Evolutionary conservation across 2,113 vertebrate species (phyloP), one percentile per base, ranked within the genome.

Genomic region (Stigmatopora nigra): DNA sequence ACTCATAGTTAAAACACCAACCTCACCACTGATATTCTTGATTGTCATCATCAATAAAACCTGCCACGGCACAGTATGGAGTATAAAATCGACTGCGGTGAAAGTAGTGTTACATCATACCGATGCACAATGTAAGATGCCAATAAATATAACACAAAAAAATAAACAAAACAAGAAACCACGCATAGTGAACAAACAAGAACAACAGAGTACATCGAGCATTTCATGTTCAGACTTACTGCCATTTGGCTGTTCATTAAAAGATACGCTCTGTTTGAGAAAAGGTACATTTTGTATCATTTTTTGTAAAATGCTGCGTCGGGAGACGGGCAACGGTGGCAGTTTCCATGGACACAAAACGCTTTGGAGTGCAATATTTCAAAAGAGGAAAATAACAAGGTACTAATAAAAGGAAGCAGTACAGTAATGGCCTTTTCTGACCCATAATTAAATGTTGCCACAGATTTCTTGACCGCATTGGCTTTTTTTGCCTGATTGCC

Each of bases 221-320:
- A 16, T 56, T 31, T 56, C 53, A 31, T 56, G 53, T 56, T 31
- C 53, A 5, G 0, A 56, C 25, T 56, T 35, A 13, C 25, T 56
- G 53, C 53, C 10, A 16, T 56, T 31, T 16, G 53, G 53, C 53
- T 56, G 53, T 19, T 31, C 25, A 31, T 56, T 56, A 56, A 15
- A 31, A 31, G 22, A 56, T 10, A 11, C 19, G 51, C 20, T 22
- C 51, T 51, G 48, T 51, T 51, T 19, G 48, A n/a, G 48, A 19
- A 51, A 51, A 16, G 53, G 53, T 56, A 31, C 53, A 31, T 56
- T 56, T 56, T 22, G 51, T 53, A 22, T 10, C 51, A 53, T 53
- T 53, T 53, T 53, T 53, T 31, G 22, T 56, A 15, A 56, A 56
- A 31, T 31, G 53, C 25, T 17, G 17, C 17, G 51, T 13, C 1